A percentile compares a stretch with the other conserved stretches of the same genome.
Conservation (phyloP, 2,113 vertebrate species). For the Oceanodroma tethys region DNA sequence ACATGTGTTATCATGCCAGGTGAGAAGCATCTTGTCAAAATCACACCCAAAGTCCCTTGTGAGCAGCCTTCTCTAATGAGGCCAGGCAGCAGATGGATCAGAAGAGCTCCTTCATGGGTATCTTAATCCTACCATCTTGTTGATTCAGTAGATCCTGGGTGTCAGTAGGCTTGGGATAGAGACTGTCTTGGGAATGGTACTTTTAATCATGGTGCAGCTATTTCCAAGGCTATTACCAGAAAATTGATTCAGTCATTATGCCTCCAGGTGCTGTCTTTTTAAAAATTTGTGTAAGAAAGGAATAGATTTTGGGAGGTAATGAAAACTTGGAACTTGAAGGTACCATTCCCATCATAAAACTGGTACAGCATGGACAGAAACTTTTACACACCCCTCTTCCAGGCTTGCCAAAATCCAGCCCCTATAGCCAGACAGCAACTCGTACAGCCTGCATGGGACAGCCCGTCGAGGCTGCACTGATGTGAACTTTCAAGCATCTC, state of each 20-base stretch:
- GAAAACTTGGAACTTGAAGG: not conserved
- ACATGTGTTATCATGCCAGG: not conserved
- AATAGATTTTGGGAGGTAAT: not conserved
- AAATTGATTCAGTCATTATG: not conserved
- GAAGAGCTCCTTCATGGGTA: not conserved
- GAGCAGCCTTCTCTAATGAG: not conserved
- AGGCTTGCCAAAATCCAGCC: not conserved
- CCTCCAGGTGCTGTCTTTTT: not conserved
- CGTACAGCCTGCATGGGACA: not conserved
- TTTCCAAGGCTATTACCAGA: not conserved
- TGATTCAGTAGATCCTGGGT: not conserved
- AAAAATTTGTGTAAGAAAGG: not conserved
- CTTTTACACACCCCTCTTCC: not conserved
- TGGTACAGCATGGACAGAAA: not conserved
- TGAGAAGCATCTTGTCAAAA: not conserved
- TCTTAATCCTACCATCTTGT: not conserved
- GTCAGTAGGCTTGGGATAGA: not conserved
- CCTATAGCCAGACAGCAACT: not conserved
- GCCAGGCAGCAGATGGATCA: not conserved
- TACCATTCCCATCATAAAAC: not conserved
- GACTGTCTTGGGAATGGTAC: not conserved
- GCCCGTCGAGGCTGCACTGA: rapidly evolving
- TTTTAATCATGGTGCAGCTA: not conserved
- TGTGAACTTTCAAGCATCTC: not conserved
- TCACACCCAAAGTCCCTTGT: not conserved